Percentiles rank a stretch among this genome's conserved stretches.
phyloP scores from a whole-genome alignment of 2,797 vertebrate genomes.

The Epinephelus coioides region DNA sequence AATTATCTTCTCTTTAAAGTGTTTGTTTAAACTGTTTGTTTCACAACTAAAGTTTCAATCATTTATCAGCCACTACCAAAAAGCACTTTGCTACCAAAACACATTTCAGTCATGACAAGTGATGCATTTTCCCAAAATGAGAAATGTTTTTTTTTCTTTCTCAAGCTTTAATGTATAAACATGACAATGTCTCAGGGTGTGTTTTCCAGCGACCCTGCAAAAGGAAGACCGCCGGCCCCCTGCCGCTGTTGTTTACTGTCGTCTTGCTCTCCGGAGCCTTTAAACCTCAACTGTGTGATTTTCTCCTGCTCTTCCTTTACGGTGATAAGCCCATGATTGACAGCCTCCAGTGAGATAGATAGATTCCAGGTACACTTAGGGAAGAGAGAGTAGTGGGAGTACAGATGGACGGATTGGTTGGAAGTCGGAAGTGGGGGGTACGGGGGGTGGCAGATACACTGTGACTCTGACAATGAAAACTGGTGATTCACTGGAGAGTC shows the following conservation, averaged over 20 bases:
- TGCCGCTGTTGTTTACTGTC: slow-evolving; percentile 57
- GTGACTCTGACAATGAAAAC: slow-evolving; percentile 45
- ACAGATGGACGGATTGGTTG: slow-evolving; percentile 25
- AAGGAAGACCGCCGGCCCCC: slow-evolving; percentile 24
- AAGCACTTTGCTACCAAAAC: neutral
- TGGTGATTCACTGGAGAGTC: slow-evolving; percentile 41
- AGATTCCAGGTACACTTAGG: slow-evolving; percentile 48
- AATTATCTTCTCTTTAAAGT: neutral
- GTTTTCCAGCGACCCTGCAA: slow-evolving; percentile 27
- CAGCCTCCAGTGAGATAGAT: slow-evolving; percentile 51
- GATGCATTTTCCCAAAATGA: slow-evolving; percentile 22
- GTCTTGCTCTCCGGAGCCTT: slow-evolving; percentile 49
- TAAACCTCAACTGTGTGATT: slow-evolving; percentile 56
- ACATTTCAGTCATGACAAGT: slow-evolving; percentile 1
- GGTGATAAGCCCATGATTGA: slow-evolving; percentile 56
- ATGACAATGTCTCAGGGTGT: slow-evolving; percentile 8
- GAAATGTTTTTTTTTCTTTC: neutral
- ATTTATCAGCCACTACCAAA: neutral
- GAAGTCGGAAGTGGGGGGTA: neutral
- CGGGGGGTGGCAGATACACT: slow-evolving; percentile 12
- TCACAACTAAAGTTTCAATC: neutral
- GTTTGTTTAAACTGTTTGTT: slow-evolving; percentile 1
- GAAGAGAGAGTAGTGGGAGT: slow-evolving; percentile 22
- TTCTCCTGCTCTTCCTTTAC: slow-evolving; percentile 52
- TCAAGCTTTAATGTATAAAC: slow-evolving; percentile 11